Evolutionary conservation across 2,797 vertebrate genomes (phyloP).

Genomic region (Diglossa cyanea): DNA sequence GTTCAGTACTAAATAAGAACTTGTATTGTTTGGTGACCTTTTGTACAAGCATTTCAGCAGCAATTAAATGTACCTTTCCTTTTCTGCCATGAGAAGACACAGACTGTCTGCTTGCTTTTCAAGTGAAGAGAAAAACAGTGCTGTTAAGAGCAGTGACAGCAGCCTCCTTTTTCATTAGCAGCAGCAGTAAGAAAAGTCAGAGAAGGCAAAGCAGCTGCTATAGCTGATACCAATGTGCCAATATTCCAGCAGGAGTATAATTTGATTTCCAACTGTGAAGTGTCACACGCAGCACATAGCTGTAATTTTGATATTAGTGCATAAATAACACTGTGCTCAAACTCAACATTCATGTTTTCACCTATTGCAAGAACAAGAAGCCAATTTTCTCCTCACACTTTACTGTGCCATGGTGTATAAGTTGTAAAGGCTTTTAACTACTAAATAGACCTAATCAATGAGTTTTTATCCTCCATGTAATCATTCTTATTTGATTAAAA

Average conservation of each 20-base stretch:
- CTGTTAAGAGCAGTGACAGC: constrained; percentile 31
- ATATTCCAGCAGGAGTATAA: constrained; percentile 67
- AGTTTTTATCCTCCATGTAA: background rate
- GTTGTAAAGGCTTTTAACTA: constrained; percentile 21
- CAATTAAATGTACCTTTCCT: constrained; percentile 72
- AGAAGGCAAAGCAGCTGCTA: constrained; percentile 55
- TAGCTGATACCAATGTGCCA: constrained; percentile 67
- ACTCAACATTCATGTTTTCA: constrained; percentile 62
- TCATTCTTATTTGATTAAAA: background rate
- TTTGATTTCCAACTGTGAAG: constrained; percentile 73
- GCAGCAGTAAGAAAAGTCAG: constrained; percentile 45
- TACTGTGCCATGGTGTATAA: background rate
- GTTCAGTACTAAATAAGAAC: constrained; percentile 69
- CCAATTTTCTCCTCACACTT: constrained; percentile 46
- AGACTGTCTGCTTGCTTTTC: constrained; percentile 59
- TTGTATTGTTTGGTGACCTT: constrained; percentile 73
- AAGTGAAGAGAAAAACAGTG: constrained; percentile 55
- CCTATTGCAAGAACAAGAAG: constrained; percentile 54
- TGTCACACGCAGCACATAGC: constrained; percentile 60
- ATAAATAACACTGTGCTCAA: constrained; percentile 63
- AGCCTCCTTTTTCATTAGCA: constrained; percentile 60
- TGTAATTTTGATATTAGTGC: constrained; percentile 72
- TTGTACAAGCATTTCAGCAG: constrained; percentile 68
- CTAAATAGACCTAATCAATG: constrained; percentile 15
- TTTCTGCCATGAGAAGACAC: constrained; percentile 34